A percentile compares a stretch with the other conserved stretches of the same genome.
Evolutionary conservation across 1,140 invertebrate genomes (phyloP).

Genomic region (Musca domestica): DNA sequence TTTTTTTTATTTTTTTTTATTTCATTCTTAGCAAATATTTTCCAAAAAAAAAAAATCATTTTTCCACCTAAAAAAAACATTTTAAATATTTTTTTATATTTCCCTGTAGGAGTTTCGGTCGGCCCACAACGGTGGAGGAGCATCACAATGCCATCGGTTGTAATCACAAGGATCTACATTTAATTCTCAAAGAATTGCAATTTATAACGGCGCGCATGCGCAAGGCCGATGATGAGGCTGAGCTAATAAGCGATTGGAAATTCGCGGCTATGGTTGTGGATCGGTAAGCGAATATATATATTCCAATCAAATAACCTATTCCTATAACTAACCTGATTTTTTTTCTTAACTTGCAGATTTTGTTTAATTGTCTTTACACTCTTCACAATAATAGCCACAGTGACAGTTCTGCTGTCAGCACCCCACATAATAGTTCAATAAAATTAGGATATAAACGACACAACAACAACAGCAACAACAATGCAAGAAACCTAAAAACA

Average conservation of each 20-base stretch:
- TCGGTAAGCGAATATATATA: conserved; percentile 58
- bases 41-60: not conserved
- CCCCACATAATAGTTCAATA: conserved; percentile 95
- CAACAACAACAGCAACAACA: conserved; percentile 7
- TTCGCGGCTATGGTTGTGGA: conserved; percentile 99
- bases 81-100: not conserved
- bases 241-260: conserved; percentile 96
- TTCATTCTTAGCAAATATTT: not conserved
- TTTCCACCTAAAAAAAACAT: not conserved
- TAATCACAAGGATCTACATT: conserved; percentile 71
- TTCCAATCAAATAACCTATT: not conserved
- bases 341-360: conserved; percentile 64
- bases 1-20: not conserved
- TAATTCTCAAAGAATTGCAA: conserved; percentile 87
- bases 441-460: conserved; percentile 32
- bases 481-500: conserved; percentile 14
- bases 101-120: conserved; percentile 56
- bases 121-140: conserved; percentile 62
- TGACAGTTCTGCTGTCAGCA: conserved; percentile 88
- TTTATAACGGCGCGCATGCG: conserved; percentile 91
- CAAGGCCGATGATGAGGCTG: conserved; percentile 86
- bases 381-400: conserved; percentile 94
- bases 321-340: not conserved
- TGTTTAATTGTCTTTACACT: conserved; percentile 96
- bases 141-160: conserved; percentile 59